phyloP scores from a whole-genome alignment of 2,888 invertebrate species.

The Galerucella nymphaeae region DNA sequence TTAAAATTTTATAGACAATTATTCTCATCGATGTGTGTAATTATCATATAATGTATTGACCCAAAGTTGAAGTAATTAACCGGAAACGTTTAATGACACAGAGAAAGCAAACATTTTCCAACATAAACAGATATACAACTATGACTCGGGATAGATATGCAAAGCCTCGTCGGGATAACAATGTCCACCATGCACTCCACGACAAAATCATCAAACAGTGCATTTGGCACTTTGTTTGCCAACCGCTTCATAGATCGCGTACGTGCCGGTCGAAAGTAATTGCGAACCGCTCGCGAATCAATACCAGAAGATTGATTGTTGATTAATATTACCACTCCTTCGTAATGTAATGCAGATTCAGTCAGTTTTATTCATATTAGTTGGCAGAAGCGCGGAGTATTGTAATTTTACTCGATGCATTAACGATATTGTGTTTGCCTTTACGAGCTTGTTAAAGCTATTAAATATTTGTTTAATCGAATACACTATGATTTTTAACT shows the following conservation, averaged over 20 bases:
- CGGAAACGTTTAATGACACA: constrained; percentile 41
- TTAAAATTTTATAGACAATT: constrained; percentile 10
- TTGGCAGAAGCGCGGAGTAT: constrained; percentile 9
- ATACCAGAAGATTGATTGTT: constrained; percentile 47
- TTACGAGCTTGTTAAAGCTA: constrained; percentile 9
- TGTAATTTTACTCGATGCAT: constrained; percentile 19
- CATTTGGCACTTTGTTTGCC: constrained; percentile 57
- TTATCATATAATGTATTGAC: constrained; percentile 30
- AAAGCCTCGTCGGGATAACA: constrained; percentile 52
- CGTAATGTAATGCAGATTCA: constrained; percentile 19
- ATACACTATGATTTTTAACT: too few relatives aligned
- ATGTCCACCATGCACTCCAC: constrained; percentile 54
- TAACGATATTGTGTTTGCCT: constrained; percentile 29
- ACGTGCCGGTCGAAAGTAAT: constrained; percentile 45
- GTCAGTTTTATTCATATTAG: constrained; percentile 23
- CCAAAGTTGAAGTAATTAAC: constrained; percentile 35
- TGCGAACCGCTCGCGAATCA: constrained; percentile 41
- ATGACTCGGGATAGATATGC: constrained; percentile 50
- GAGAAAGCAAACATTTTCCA: constrained; percentile 47
- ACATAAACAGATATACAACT: constrained; percentile 40
- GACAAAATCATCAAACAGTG: constrained; percentile 56
- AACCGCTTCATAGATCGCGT: constrained; percentile 52
- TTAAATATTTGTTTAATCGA: constrained; percentile 3
- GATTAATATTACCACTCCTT: constrained; percentile 39
- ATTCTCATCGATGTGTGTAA: constrained; percentile 12